Conservation (phyloP, 2,113 vertebrate genomes). For the Chitala chitala region DNA sequence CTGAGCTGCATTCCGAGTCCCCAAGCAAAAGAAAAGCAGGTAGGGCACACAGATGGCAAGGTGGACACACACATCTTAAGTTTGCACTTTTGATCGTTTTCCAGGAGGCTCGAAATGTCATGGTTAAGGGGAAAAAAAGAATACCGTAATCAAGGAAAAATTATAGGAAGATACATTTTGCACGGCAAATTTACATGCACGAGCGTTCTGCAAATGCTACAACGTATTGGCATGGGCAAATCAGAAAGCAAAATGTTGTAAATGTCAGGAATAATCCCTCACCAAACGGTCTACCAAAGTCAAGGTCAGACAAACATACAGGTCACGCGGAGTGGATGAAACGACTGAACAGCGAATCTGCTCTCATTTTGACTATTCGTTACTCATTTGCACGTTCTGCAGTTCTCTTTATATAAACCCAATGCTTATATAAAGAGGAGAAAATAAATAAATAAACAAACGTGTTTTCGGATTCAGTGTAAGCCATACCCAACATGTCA, state of each 20-base stretch:
- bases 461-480: background rate
- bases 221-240: background rate
- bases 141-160: background rate
- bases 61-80: too few relatives aligned
- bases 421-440: too few relatives aligned
- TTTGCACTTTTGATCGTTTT: background rate
- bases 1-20: background rate
- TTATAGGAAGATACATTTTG: too few relatives aligned
- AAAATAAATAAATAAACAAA: background rate
- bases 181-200: background rate
- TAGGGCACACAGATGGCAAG: background rate
- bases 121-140: too few relatives aligned
- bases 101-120: too few relatives aligned
- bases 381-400: too few relatives aligned
- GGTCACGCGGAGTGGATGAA: background rate
- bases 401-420: too few relatives aligned
- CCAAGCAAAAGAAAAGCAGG: background rate
- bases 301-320: background rate
- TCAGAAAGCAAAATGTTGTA: background rate
- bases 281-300: background rate
- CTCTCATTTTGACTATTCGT: constrained; percentile 3
- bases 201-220: background rate
- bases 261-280: background rate
- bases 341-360: background rate
- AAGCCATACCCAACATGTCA: background rate